Conservation (phyloP, 1,140 invertebrate genomes). For the Coptotermes formosanus region DNA sequence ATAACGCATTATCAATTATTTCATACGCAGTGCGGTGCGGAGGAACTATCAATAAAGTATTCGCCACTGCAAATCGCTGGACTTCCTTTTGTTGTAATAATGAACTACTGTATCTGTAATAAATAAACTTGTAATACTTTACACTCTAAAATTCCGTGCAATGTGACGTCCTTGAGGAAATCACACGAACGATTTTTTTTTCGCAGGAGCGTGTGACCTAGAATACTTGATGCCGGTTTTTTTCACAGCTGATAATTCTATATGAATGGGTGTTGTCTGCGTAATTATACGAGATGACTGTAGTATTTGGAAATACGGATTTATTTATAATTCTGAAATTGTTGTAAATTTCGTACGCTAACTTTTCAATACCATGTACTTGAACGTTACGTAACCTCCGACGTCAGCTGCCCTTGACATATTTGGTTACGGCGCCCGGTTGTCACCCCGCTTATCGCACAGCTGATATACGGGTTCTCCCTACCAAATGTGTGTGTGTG, state of each 20-base stretch:
- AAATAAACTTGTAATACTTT: background rate
- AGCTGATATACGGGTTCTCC: too few species aligned
- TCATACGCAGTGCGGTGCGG: background rate
- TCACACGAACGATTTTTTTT: background rate
- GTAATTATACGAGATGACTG: background rate
- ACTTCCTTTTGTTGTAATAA: background rate
- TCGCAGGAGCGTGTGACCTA: background rate
- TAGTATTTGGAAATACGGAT: background rate
- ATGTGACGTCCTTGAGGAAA: background rate
- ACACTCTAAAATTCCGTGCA: background rate
- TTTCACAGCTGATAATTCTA: background rate
- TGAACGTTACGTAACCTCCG: background rate
- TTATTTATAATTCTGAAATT: background rate
- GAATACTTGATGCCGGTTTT: background rate
- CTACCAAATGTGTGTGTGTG: too few species aligned
- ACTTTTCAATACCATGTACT: background rate
- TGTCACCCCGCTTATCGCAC: background rate
- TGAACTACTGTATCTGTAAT: background rate
- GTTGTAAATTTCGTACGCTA: too few species aligned
- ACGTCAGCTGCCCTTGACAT: background rate
- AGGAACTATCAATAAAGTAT: background rate
- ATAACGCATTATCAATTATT: too few species aligned
- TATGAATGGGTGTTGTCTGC: background rate
- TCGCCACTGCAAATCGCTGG: background rate
- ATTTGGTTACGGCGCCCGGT: background rate